These are phyloP conservation scores for Magallana gigas DNA, from an alignment of 1,140 invertebrate genomes.

Conservation along the genomic window DNA sequence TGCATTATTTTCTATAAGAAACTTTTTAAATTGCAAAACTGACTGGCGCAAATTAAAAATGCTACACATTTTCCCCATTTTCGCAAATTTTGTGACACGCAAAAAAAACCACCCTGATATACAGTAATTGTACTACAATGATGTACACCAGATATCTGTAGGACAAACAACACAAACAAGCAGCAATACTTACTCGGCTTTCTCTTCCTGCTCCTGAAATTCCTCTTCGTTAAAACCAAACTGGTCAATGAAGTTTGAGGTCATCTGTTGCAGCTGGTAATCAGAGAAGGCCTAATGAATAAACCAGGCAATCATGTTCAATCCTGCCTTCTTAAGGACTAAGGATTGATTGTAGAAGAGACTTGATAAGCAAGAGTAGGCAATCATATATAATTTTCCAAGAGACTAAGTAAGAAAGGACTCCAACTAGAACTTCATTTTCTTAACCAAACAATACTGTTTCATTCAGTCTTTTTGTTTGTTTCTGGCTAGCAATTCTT, in stretches of 20 bases:
- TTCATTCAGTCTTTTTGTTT: no score
- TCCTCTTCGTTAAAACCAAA: slow-evolving; percentile 86
- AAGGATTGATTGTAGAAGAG: slow-evolving; percentile 3
- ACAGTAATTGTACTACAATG: no score
- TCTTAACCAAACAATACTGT: no score
- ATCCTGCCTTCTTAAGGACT: slow-evolving; percentile 16
- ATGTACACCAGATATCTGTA: not conserved
- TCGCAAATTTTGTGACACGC: no score
- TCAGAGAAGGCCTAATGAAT: slow-evolving; percentile 82
- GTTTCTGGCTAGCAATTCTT: no score
- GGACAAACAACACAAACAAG: not conserved
- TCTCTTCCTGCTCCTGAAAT: slow-evolving; percentile 84
- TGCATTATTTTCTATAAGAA: no score
- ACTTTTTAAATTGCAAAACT: no score
- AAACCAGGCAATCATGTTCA: slow-evolving; percentile 64
- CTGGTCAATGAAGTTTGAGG: slow-evolving; percentile 83
- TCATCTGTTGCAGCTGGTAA: slow-evolving; percentile 84
- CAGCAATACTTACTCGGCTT: slow-evolving; percentile 80
- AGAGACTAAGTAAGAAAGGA: not conserved
- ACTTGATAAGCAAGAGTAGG: not conserved
- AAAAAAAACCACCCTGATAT: no score
- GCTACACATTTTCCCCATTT: no score
- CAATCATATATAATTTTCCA: not conserved
- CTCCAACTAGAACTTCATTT: not conserved
- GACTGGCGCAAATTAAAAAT: no score